Conservation (phyloP, 2,797 vertebrate species). For the Eptatretus atami region DNA sequence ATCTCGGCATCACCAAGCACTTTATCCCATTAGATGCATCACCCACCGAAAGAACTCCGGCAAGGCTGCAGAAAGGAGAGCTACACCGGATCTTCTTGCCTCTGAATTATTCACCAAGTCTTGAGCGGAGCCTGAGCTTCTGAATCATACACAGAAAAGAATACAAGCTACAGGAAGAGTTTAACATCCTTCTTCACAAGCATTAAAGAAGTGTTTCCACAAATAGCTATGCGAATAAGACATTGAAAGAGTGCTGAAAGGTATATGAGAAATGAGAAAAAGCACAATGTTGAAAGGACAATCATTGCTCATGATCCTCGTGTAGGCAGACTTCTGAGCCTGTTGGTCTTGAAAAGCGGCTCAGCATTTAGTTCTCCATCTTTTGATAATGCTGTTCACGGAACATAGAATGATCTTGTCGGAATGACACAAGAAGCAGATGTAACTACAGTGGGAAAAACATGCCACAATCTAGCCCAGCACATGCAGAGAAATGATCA, state of each 20-base stretch:
- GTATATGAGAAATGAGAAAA: conserved; percentile 99
- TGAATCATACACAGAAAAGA: conserved; percentile 43
- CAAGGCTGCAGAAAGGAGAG: conserved; percentile 98
- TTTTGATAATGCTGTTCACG: neutral
- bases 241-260: conserved; percentile 81
- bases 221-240: conserved; percentile 25
- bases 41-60: conserved; percentile 74
- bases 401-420: neutral
- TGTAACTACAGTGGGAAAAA: neutral
- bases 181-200: conserved; percentile 93
- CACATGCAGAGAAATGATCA: neutral
- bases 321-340: conserved; percentile 15
- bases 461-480: neutral
- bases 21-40: conserved; percentile 89
- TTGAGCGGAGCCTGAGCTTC: conserved; percentile 83
- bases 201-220: conserved; percentile 21
- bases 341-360: conserved; percentile 7
- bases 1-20: conserved; percentile 90
- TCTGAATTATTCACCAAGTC: conserved; percentile 84
- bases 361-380: no score
- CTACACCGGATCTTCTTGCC: conserved; percentile 85
- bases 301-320: conserved; percentile 26
- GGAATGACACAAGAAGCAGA: neutral
- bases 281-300: conserved; percentile 60
- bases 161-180: conserved; percentile 82